phyloP scores from a whole-genome alignment of 23 tunicate genomes.

The Trididemnum clinides region DNA sequence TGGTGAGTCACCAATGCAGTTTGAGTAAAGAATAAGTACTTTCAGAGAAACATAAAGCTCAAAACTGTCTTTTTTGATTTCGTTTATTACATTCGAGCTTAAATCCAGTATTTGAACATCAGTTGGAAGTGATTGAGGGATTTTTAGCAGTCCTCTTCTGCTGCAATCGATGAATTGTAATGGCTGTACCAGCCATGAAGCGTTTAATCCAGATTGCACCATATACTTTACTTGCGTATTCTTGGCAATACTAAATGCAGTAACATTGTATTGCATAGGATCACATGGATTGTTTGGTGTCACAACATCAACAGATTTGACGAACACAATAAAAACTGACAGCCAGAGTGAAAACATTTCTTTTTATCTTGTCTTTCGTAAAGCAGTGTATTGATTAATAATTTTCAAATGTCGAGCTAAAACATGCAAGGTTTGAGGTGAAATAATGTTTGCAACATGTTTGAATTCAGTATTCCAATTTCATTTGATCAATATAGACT shows the following conservation, averaged over 20 bases:
- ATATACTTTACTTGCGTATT: too few species aligned
- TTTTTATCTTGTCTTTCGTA: too few species aligned
- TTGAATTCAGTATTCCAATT: too few species aligned
- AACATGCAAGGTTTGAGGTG: too few species aligned
- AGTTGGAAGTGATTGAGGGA: not conserved
- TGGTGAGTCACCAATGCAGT: not conserved
- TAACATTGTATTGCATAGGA: slow-evolving; percentile 1
- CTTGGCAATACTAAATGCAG: not conserved
- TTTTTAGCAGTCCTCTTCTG: not conserved
- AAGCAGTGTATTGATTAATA: too few species aligned
- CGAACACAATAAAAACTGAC: too few species aligned
- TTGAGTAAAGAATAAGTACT: not conserved
- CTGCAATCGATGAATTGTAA: slow-evolving; percentile 1
- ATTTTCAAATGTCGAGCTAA: too few species aligned
- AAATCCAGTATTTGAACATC: not conserved
- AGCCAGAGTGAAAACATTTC: too few species aligned
- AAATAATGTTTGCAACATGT: too few species aligned
- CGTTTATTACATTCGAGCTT: not conserved
- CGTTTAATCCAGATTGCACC: not conserved
- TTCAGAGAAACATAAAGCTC: not conserved
- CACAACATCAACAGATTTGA: too few species aligned
- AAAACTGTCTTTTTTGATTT: not conserved
- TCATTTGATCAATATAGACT: too few species aligned
- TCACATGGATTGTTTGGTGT: not conserved
- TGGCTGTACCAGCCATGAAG: not conserved